A percentile compares a stretch with the other conserved stretches of the same genome.
phyloP scores from a whole-genome alignment of 2,797 vertebrate genomes.

The Cirrhinus mrigala region DNA sequence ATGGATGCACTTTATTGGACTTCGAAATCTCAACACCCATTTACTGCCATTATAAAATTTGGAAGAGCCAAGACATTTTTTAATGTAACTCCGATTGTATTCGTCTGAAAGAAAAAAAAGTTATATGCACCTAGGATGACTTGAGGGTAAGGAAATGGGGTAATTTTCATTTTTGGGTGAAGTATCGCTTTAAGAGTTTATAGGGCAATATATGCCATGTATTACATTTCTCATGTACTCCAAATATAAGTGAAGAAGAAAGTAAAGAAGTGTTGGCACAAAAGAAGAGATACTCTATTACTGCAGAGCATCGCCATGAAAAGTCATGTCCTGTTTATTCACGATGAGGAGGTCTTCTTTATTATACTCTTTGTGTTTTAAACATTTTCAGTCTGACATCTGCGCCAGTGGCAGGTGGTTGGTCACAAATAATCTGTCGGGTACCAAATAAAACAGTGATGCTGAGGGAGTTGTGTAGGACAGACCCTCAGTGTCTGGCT shows the following conservation, averaged over 20 bases:
- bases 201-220: too few relatives aligned
- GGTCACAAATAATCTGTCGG: slow-evolving; percentile 31
- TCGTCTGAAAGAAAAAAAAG: too few relatives aligned
- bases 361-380: neutral
- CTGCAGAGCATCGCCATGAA: neutral
- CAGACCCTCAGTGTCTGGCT: neutral
- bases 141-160: too few relatives aligned
- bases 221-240: too few relatives aligned
- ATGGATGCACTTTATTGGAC: too few relatives aligned
- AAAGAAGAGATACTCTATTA: neutral
- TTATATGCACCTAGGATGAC: too few relatives aligned
- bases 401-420: slow-evolving; percentile 21
- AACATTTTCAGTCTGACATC: neutral
- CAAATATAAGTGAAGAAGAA: neutral
- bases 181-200: too few relatives aligned
- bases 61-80: too few relatives aligned
- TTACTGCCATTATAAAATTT: too few relatives aligned
- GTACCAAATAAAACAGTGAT: neutral
- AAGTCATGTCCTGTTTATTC: neutral
- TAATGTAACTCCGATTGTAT: too few relatives aligned
- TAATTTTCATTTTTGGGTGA: too few relatives aligned
- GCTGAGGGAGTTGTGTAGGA: neutral
- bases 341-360: neutral
- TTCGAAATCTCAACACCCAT: too few relatives aligned
- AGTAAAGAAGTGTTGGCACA: neutral